Base-by-base conservation (phyloP, 2,888 invertebrate genomes). In the Dicroscelio sp. region DNA sequence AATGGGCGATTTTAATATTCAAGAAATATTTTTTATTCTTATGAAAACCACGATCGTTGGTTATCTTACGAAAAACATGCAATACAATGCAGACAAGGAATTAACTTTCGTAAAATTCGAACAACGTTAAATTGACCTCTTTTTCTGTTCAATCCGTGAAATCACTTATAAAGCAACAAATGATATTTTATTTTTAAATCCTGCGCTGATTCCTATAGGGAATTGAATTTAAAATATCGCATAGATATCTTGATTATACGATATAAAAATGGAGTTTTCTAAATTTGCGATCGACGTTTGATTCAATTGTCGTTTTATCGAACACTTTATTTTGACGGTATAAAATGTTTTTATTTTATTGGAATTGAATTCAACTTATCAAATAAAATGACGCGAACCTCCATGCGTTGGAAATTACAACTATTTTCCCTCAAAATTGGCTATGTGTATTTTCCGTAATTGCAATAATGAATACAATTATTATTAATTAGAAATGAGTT, bases 261-360 rank as follows among this genome's bases (percentile, higher is more conserved):
- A 33, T 67, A 52, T 52, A 52, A 79, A 79, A 79, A 52, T 79
- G 48, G 65, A 79, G 33, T 67, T 67, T 67, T 20, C 14, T 65
- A 43, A 79, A 67, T 79, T 79, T 52, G 52, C 67, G 65, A 67
- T 63, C 52, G 65, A 52, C 67, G 25, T 78, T 78, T 31, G n/a
- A 76, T 60, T 43, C 63, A 79, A 79, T 63, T 48, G 78, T 23
- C 43, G 31, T 31, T 79, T 79, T 35, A 79, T 31, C 48, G 63
- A 63, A 63, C 48, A 48, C 27, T 60, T 38, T 60, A 76, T 48
- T 65, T 27, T 48, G n/a, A n/a, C n/a, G n/a, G n/a, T n/a, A n/a
- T n/a, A n/a, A n/a, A n/a, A n/a, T n/a, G n/a, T n/a, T n/a, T n/a
- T n/a, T n/a, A n/a, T n/a, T n/a, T n/a, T n/a, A n/a, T n/a, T n/a